Evolutionary conservation across 2,797 vertebrate genomes (phyloP).

Genomic region (Rhinoraja longicauda): DNA sequence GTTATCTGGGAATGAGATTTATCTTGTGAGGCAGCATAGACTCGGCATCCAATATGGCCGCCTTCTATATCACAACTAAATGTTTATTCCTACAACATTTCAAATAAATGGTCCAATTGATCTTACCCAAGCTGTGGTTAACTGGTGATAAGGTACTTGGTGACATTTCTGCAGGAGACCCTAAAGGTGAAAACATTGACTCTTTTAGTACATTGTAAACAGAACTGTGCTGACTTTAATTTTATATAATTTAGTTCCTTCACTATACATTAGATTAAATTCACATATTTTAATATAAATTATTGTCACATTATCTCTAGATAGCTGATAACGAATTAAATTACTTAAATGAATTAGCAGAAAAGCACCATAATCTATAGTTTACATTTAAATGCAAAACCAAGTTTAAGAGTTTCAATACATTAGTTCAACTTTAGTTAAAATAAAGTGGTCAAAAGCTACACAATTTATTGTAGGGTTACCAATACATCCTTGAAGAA

Average conservation of each 20-base stretch:
- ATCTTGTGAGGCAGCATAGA: no score
- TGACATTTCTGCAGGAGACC: constrained; percentile 93
- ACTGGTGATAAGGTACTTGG: constrained; percentile 87
- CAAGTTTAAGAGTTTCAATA: background rate
- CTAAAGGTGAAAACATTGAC: constrained; percentile 55
- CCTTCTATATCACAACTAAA: background rate
- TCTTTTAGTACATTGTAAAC: background rate
- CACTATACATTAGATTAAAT: background rate
- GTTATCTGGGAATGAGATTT: no score
- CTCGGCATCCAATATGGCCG: no score
- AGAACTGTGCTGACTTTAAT: background rate
- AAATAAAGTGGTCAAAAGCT: background rate
- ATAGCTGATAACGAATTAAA: no score
- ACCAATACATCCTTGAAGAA: background rate
- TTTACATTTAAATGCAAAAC: background rate
- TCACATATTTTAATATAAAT: background rate
- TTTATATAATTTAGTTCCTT: background rate
- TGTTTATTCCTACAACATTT: background rate
- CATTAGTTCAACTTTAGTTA: background rate
- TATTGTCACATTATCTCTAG: background rate
- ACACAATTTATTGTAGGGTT: background rate
- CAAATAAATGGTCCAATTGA: background rate
- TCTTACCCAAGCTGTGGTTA: constrained; percentile 83
- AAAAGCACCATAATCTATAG: background rate
- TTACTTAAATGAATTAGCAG: background rate